Conservation (phyloP, 2,797 vertebrate species). For the Poecilia wingei region DNA sequence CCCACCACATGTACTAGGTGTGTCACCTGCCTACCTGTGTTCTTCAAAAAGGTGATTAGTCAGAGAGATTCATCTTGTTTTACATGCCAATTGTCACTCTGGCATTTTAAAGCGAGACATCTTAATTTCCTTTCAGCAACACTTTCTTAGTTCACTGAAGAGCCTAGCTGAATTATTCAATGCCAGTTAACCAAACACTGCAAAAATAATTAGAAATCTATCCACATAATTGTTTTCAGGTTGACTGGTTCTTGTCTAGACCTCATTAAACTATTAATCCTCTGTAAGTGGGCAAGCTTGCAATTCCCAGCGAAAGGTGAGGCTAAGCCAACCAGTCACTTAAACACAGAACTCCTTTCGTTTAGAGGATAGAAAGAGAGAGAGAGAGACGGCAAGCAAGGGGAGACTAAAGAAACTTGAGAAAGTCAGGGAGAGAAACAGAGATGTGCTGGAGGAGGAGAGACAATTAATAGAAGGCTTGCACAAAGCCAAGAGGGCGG, state of each 20-base stretch:
- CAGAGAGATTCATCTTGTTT: constrained; percentile 30
- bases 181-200: constrained; percentile 71
- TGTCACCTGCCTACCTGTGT: constrained; percentile 14
- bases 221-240: constrained; percentile 75
- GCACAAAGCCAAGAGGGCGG: constrained; percentile 40
- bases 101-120: constrained; percentile 54
- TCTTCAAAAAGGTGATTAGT: neutral
- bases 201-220: constrained; percentile 76
- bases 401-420: constrained; percentile 31
- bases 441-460: constrained; percentile 2
- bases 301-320: constrained; percentile 56
- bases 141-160: constrained; percentile 42
- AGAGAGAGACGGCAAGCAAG: constrained; percentile 10
- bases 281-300: constrained; percentile 62
- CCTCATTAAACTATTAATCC: constrained; percentile 81
- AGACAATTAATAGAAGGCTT: constrained; percentile 36
- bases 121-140: constrained; percentile 60
- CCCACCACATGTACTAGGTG: constrained; percentile 26
- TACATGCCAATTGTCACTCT: constrained; percentile 40
- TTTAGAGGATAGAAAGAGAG: constrained; percentile 25
- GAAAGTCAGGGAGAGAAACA: constrained; percentile 27
- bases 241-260: constrained; percentile 75
- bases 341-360: constrained; percentile 57
- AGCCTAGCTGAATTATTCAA: constrained; percentile 74
- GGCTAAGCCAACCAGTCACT: constrained; percentile 65